Percentiles rank a stretch among this genome's conserved stretches.
These are phyloP conservation scores for Stichopus horrens DNA, from an alignment of 53 echinoderm and acorn worm genomes.

Conservation along the genomic window DNA sequence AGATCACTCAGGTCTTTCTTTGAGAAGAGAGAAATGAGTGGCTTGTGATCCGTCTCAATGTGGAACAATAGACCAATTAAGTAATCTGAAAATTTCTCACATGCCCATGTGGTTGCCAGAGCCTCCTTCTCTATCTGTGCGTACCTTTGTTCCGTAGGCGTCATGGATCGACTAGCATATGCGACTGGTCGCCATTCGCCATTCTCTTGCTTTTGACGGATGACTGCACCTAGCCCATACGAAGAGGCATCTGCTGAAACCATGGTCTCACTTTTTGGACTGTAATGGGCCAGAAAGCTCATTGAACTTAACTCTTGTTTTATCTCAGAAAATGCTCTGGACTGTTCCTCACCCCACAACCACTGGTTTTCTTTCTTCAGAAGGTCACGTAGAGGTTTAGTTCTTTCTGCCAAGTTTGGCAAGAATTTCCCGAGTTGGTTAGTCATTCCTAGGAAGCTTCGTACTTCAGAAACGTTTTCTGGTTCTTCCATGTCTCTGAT, in stretches of 20 bases:
- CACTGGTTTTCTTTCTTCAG: constrained; percentile 52
- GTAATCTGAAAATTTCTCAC: constrained; percentile 52
- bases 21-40: constrained; percentile 43
- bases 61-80: constrained; percentile 58
- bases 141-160: constrained; percentile 27
- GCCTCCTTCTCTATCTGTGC: constrained; percentile 68
- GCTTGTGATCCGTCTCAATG: constrained; percentile 67
- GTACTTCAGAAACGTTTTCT: constrained; percentile 50
- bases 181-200: constrained; percentile 46
- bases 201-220: constrained; percentile 38
- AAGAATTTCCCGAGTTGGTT: constrained; percentile 67
- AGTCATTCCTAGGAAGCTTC: constrained; percentile 60
- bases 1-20: constrained; percentile 49
- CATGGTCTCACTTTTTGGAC: constrained; percentile 44
- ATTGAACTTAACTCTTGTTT: constrained; percentile 47
- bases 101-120: constrained; percentile 56
- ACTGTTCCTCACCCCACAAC: constrained; percentile 53
- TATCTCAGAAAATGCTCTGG: constrained; percentile 43
- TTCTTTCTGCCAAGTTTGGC: constrained; percentile 56
- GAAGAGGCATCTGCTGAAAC: constrained; percentile 62
- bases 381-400: constrained; percentile 58
- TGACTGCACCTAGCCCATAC: constrained; percentile 54
- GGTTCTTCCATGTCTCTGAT: constrained; percentile 41
- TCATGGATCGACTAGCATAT: constrained; percentile 57
- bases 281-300: constrained; percentile 49